Base-by-base conservation (phyloP, 2,888 invertebrate genomes). In the Emmelina monodactyla region DNA sequence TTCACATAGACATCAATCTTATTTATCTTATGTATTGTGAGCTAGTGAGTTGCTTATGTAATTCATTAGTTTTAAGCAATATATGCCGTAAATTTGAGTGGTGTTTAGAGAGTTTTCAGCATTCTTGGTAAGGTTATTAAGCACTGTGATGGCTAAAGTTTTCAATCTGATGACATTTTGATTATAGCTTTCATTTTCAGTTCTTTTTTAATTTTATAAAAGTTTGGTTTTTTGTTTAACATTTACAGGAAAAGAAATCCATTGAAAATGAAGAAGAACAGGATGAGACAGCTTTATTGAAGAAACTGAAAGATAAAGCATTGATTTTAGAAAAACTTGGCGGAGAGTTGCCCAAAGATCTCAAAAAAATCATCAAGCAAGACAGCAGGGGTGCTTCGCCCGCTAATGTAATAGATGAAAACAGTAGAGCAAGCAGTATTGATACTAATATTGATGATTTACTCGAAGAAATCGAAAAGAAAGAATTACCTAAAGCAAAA, bases 271-370 rank as follows among this genome's bases (percentile, higher is more conserved):
- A 73, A 22, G 72, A 73, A 3, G 63, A 51, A 38, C 63, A 71
- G 51, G 78, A 78, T 31, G 81, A 80, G 49, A 55, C 47, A 19
- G 37, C 42, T 2, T 44, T 80, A n/a, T 46, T 76, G n/a, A 53
- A 58, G 38, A 61, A 56, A 47, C 47, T 83, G 22, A 80, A 76
- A 52, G 72, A 76, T 37, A 79, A 83, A 59, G 82, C 83, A 0
- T 73, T 70, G 44, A 44, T 83, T 16, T 50, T 84, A 37, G 79
- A 82, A 50, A 80, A 80, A 44, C 57, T 83, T 0, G 83, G 83
- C 1, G 82, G 83, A 0, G 78, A 82, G 47, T 47, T 83, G 38
- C 83, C 82, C 0, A 62, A 62, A 14, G 82, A 82, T 13, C 45
- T 82, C 5, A 69, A 76, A 45, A 64, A 72, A 41, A 72, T 81